A percentile compares a stretch with the other conserved stretches of the same genome.
Evolutionary conservation across 2,888 invertebrate genomes (phyloP).

Genomic region (Octodonta nipae): DNA sequence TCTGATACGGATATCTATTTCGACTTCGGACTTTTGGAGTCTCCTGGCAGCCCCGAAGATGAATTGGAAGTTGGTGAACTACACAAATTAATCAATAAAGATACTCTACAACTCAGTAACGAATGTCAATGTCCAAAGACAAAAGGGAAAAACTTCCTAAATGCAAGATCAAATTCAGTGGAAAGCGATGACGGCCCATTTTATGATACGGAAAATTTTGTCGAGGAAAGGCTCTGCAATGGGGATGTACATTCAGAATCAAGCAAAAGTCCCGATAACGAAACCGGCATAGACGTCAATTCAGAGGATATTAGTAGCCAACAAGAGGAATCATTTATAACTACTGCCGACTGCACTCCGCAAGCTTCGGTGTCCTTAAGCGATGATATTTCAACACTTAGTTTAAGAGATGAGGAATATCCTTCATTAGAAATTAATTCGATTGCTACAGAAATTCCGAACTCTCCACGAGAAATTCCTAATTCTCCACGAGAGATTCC

Average conservation of each 20-base stretch:
- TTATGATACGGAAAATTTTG: conserved; percentile 35
- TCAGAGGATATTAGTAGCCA: conserved; percentile 12
- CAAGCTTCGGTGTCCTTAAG: conserved; percentile 16
- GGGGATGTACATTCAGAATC: conserved; percentile 12
- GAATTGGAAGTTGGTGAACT: conserved; percentile 43
- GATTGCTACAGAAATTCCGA: too few relatives aligned
- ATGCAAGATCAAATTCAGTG: conserved; percentile 9
- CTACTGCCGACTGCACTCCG: conserved; percentile 18
- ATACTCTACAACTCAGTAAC: conserved; percentile 29
- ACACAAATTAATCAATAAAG: too few relatives aligned
- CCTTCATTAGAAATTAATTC: conserved; percentile 8
- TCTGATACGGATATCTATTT: conserved; percentile 46
- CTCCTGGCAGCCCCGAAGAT: conserved; percentile 58
- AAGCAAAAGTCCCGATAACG: conserved; percentile 13
- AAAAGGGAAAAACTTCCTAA: conserved; percentile 33
- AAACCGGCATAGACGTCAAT: conserved; percentile 10
- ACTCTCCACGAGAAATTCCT: too few relatives aligned
- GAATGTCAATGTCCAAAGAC: conserved; percentile 38
- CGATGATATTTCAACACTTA: conserved; percentile 22
- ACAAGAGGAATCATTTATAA: conserved; percentile 16
- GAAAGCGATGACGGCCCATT: conserved; percentile 39
- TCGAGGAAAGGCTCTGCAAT: conserved; percentile 9
- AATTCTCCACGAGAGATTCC: too few relatives aligned
- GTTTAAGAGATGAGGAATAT: conserved; percentile 19
- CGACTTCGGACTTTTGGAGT: conserved; percentile 52